phyloP scores from a whole-genome alignment of 2,888 invertebrate genomes.

The Craniophora ligustri region DNA sequence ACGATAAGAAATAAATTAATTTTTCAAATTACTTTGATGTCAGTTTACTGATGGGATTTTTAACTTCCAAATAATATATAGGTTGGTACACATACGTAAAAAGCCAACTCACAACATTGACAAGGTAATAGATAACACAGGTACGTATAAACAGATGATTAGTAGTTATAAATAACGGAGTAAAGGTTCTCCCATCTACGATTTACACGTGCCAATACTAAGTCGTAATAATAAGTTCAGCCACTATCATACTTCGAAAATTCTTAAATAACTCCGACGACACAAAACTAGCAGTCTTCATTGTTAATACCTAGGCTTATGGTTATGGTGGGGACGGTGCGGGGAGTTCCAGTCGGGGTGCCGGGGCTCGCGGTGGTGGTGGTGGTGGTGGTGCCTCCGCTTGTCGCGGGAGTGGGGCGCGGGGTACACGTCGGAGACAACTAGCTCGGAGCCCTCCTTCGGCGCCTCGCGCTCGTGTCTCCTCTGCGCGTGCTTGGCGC shows the following conservation, averaged over 20 bases:
- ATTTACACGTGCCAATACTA: no score
- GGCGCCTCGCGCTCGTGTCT: conserved; percentile 87
- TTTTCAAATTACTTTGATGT: no score
- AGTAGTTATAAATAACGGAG: no score
- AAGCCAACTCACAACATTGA: no score
- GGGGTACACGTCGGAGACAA: conserved; percentile 90
- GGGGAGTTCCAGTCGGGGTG: conserved; percentile 89
- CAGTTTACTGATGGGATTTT: no score
- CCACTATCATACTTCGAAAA: conserved; percentile 9
- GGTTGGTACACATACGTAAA: no score
- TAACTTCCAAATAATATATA: no score
- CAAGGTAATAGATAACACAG: no score
- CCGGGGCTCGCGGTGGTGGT: conserved; percentile 91
- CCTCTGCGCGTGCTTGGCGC: conserved; percentile 83
- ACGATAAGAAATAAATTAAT: no score
- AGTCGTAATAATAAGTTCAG: not conserved
- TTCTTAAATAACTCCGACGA: conserved; percentile 7
- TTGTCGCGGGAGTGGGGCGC: conserved; percentile 85
- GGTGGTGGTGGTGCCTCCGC: conserved; percentile 92
- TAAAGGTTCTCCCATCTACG: no score
- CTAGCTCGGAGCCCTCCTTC: conserved; percentile 93
- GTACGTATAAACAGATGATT: no score
- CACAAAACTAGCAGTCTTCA: conserved; percentile 29
- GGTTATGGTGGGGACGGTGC: conserved; percentile 86
- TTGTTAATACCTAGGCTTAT: conserved; percentile 85